Percentiles rank a stretch among this genome's conserved stretches.
These are phyloP conservation scores for Calameuta filiformis DNA, from an alignment of 2,888 invertebrate species.

Conservation along the genomic window DNA sequence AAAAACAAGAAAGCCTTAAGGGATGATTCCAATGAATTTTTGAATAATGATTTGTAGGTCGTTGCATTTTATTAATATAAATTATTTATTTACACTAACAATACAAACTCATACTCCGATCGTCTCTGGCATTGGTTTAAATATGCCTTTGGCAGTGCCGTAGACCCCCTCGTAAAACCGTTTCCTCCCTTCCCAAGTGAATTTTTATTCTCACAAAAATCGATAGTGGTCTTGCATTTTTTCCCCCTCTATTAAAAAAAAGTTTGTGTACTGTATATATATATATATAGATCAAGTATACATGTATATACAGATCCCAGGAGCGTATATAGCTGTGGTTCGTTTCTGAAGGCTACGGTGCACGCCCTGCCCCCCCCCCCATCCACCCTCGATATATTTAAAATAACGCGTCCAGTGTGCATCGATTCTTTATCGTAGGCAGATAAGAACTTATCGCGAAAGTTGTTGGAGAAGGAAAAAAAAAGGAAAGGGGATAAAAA, in stretches of 20 bases:
- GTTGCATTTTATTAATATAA: conserved; percentile 61
- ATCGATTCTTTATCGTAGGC: not conserved
- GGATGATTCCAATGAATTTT: not conserved
- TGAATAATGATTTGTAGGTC: conserved; percentile 51
- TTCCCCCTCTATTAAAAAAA: not conserved
- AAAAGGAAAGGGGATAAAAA: not conserved
- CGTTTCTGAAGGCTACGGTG: not conserved
- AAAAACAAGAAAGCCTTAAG: conserved; percentile 14
- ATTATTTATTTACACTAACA: conserved; percentile 30
- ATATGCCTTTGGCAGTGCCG: not conserved
- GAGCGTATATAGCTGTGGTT: not conserved
- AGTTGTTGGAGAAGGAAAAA: not conserved
- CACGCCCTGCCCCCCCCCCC: not conserved
- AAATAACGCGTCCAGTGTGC: not conserved
- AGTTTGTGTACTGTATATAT: not conserved
- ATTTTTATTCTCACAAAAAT: not conserved
- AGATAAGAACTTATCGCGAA: not conserved
- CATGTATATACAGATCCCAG: not conserved
- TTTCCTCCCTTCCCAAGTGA: not conserved
- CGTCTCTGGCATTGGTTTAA: not conserved
- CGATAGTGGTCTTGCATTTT: not conserved
- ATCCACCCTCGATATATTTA: not conserved
- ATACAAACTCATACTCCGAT: not conserved
- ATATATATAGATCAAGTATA: not conserved
- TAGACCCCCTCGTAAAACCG: not conserved